These are phyloP conservation scores for Hemiscyllium ocellatum DNA, from an alignment of 2,113 vertebrate genomes.

Conservation along the genomic window DNA sequence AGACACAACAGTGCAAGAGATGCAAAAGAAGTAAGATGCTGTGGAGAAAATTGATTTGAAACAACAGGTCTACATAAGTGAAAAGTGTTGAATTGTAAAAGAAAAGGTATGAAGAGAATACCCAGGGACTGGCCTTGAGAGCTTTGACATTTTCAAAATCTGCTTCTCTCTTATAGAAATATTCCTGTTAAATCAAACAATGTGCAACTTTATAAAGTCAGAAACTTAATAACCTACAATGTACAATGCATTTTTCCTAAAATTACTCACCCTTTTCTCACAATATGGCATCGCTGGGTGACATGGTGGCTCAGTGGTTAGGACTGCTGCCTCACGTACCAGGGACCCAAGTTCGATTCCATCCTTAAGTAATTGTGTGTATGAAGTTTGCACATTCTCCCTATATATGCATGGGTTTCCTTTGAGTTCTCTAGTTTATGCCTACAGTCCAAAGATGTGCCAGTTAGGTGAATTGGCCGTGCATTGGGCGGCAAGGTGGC, in stretches of 20 bases:
- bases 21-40: neutral
- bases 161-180: neutral
- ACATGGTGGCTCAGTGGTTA: no score
- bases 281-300: no score
- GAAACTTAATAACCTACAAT: neutral
- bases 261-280: no score
- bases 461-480: no score
- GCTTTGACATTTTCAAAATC: neutral
- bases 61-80: neutral
- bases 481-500: no score
- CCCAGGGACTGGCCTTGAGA: neutral
- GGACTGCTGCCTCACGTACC: no score
- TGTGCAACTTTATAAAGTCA: neutral
- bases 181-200: neutral
- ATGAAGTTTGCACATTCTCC: no score
- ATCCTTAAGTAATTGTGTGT: no score
- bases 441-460: no score
- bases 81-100: neutral
- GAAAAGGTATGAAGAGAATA: neutral
- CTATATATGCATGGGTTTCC: no score
- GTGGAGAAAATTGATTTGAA: neutral
- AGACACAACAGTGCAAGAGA: neutral
- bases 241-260: neutral
- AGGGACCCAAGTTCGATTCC: no score
- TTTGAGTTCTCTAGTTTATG: no score